A percentile compares a stretch with the other conserved stretches of the same genome.
These are phyloP conservation scores for Alca torda DNA, from an alignment of 2,797 vertebrate genomes.

Conservation along the genomic window DNA sequence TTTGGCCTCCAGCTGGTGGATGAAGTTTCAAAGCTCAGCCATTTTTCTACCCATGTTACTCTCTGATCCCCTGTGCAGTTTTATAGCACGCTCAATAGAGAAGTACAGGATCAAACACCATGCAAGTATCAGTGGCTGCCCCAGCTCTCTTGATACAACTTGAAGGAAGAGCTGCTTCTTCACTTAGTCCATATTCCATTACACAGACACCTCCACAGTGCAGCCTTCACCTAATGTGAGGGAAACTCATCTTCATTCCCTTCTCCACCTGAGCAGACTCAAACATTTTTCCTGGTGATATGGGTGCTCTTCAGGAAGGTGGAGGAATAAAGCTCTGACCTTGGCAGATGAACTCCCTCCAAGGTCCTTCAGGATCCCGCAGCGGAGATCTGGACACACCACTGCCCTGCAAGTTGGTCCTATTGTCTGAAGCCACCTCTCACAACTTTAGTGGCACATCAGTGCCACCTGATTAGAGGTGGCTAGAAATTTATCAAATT, in stretches of 20 bases:
- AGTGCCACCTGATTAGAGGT: not conserved
- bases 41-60: not conserved
- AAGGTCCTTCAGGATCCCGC: accelerated
- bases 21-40: not conserved
- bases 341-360: not conserved
- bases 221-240: not conserved
- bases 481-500: not conserved
- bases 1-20: not conserved
- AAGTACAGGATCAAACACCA: not conserved
- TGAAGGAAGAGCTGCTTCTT: not conserved
- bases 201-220: not conserved
- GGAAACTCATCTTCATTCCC: not conserved
- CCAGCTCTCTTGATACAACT: not conserved
- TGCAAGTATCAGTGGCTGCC: not conserved
- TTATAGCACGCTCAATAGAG: not conserved
- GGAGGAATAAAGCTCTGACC: not conserved
- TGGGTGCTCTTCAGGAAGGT: not conserved
- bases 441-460: not conserved
- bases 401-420: too few species aligned
- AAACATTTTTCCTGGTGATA: not conserved
- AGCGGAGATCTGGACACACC: not conserved
- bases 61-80: not conserved
- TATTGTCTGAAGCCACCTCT: not conserved
- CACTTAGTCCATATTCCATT: not conserved
- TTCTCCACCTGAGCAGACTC: not conserved